These are phyloP conservation scores for Omphaloscelis lunosa DNA, from an alignment of 2,888 invertebrate genomes.

Conservation along the genomic window DNA sequence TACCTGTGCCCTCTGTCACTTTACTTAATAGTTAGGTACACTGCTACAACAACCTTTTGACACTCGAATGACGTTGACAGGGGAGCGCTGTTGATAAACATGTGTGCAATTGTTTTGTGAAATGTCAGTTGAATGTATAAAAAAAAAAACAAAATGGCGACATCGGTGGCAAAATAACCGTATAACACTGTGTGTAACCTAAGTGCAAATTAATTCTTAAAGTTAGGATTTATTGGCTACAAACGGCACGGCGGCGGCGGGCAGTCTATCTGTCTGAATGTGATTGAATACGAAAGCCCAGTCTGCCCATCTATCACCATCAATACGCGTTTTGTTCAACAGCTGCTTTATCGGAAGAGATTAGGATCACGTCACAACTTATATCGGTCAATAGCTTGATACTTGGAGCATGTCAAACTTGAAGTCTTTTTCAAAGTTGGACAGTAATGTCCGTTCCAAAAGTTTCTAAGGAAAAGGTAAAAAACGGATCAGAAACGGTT, in stretches of 20 bases:
- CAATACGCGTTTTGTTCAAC: constrained; percentile 30
- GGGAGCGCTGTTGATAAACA: neutral
- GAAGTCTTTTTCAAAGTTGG: neutral
- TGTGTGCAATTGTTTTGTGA: neutral
- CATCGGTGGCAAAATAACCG: no score
- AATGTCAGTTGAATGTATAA: neutral
- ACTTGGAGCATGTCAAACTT: neutral
- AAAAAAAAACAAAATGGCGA: neutral
- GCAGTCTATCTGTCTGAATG: constrained; percentile 19
- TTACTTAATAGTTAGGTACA: no score
- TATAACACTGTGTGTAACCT: neutral
- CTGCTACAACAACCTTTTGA: no score
- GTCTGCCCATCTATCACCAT: constrained; percentile 46
- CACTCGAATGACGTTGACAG: no score
- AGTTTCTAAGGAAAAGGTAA: neutral
- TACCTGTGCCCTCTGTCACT: no score
- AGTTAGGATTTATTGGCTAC: constrained; percentile 5
- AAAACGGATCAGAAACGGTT: neutral
- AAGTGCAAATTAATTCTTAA: constrained; percentile 14
- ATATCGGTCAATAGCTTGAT: constrained; percentile 17
- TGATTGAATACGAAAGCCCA: constrained; percentile 28
- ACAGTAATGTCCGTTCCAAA: neutral
- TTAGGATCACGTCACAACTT: constrained; percentile 25
- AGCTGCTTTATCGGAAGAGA: constrained; percentile 16
- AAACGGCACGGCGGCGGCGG: neutral